Conservation (phyloP, 1,140 invertebrate species). For the Chrysopa pallens region DNA sequence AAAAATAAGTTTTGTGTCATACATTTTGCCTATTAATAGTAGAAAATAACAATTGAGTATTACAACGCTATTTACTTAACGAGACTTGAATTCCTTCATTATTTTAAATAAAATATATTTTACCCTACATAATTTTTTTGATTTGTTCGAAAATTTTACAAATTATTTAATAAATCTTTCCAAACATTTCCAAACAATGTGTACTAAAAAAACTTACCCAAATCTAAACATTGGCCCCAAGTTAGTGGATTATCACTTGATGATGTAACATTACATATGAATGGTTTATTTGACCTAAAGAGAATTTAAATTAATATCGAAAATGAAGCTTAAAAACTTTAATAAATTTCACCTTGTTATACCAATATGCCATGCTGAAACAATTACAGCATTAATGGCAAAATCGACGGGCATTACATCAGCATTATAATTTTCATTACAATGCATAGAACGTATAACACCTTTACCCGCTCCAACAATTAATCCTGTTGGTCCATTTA, state of each 20-base stretch:
- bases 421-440: constrained; percentile 34
- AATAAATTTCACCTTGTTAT: constrained; percentile 14
- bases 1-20: too few species aligned
- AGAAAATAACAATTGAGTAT: too few species aligned
- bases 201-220: constrained; percentile 31
- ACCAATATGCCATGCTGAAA: constrained; percentile 50
- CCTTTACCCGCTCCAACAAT: constrained; percentile 66
- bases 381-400: constrained; percentile 58
- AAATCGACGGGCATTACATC: constrained; percentile 73
- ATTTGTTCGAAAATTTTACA: too few species aligned
- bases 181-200: too few species aligned
- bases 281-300: constrained; percentile 21
- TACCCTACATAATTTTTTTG: too few species aligned
- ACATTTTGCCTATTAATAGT: too few species aligned
- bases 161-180: too few species aligned
- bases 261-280: constrained; percentile 37
- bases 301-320: not conserved
- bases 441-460: constrained; percentile 48
- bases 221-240: constrained; percentile 61
- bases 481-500: constrained; percentile 79
- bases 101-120: too few species aligned
- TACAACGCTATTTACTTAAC: too few species aligned
- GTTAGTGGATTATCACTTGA: constrained; percentile 39
- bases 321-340: not conserved
- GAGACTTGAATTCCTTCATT: too few species aligned